phyloP scores from a whole-genome alignment of 1,140 invertebrate genomes.

The Phocides pigmalion region DNA sequence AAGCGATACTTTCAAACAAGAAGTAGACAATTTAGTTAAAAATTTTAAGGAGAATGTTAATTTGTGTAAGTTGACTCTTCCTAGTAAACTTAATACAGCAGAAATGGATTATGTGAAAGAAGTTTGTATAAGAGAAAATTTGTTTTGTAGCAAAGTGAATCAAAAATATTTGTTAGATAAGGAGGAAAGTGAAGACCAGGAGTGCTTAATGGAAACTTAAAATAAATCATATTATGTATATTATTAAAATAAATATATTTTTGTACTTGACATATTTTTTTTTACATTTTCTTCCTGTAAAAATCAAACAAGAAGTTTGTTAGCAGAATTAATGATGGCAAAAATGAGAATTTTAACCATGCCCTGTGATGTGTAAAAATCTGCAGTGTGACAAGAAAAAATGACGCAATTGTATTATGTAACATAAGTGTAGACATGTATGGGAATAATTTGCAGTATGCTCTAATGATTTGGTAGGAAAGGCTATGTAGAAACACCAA shows the following conservation, averaged over 20 bases:
- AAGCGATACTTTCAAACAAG: slow-evolving; percentile 66
- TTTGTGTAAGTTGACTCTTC: slow-evolving; percentile 59
- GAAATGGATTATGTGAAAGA: slow-evolving; percentile 70
- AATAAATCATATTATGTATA: background rate
- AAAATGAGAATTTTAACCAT: too few relatives aligned
- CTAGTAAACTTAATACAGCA: slow-evolving; percentile 52
- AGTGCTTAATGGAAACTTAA: background rate
- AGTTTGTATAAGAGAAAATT: slow-evolving; percentile 62
- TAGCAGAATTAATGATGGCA: too few relatives aligned
- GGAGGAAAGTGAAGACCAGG: slow-evolving; percentile 29
- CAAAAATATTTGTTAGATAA: slow-evolving; percentile 52
- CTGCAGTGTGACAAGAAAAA: too few relatives aligned
- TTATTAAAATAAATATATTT: background rate
- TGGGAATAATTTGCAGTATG: too few relatives aligned
- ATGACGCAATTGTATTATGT: too few relatives aligned
- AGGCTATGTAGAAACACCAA: too few relatives aligned
- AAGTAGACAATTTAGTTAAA: slow-evolving; percentile 64
- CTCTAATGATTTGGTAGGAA: too few relatives aligned
- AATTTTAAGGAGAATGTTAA: slow-evolving; percentile 68
- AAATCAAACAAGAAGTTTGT: too few relatives aligned
- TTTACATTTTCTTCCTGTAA: background rate
- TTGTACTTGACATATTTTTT: background rate
- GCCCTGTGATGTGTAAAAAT: too few relatives aligned
- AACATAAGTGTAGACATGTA: too few relatives aligned
- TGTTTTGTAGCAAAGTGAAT: slow-evolving; percentile 59